A percentile compares a stretch with the other conserved stretches of the same genome.
Evolutionary conservation across 2,113 vertebrate genomes (phyloP).

Genomic region (Pionites leucogaster): DNA sequence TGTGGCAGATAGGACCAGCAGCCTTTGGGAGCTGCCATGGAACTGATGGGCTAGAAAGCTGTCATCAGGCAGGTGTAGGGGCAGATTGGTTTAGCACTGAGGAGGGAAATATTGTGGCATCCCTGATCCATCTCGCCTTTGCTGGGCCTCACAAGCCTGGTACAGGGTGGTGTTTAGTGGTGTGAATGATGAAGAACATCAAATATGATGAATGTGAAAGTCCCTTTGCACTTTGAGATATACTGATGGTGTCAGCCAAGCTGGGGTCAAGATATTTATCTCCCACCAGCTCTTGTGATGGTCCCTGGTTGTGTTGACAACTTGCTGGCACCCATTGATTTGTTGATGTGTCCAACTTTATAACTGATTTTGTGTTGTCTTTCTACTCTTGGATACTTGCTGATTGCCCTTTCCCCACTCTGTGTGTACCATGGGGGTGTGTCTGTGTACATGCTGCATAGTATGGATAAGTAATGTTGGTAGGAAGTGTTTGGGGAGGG

Average conservation of each 20-base stretch:
- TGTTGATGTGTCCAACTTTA: background rate
- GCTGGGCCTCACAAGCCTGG: accelerated
- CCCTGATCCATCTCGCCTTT: background rate
- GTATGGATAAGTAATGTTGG: background rate
- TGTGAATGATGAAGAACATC: background rate
- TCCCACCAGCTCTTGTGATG: background rate
- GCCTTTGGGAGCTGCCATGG: background rate
- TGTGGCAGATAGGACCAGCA: background rate
- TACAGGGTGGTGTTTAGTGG: background rate
- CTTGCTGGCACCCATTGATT: accelerated
- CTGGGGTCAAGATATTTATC: background rate
- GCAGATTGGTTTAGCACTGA: background rate
- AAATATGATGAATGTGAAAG: background rate
- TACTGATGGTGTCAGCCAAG: background rate
- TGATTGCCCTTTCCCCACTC: background rate
- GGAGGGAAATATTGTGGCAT: background rate
- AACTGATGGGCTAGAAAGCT: background rate
- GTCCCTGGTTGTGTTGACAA: background rate
- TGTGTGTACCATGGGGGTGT: accelerated
- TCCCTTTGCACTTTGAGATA: background rate
- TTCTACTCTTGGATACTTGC: background rate
- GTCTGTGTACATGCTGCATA: background rate
- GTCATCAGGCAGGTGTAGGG: background rate
- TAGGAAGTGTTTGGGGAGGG: background rate
- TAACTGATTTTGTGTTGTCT: background rate